Base-by-base conservation (phyloP, 2,797 vertebrate species). In the Arctocebus calabarensis region DNA sequence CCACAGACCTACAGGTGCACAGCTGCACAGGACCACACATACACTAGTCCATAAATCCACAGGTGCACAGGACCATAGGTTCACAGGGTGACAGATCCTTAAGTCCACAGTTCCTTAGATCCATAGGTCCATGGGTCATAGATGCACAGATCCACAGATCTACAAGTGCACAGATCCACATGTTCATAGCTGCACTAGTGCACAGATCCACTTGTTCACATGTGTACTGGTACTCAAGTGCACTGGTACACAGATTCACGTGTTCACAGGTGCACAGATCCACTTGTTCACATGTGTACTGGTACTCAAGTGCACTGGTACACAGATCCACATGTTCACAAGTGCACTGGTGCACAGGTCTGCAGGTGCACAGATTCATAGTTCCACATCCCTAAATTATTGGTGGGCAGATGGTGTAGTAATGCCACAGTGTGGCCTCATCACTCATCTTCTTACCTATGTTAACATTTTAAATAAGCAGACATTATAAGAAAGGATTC, bases 321-420 rank as follows among this genome's bases (percentile, higher is more conserved):
- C 5, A 62, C 61, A 62, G 9, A 29, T 29, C 27, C 25, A 62
- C 25, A 27, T 23, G 61, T 62, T 27, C 25, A 62, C 25, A 29
- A 4, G 27, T 12, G 10, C 27, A 62, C 27, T 27, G 27, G 27
- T 62, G 11, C 61, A 62, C 13, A 64, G 27, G 9, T 17, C 32
- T 16, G 7, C 32, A 66, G 32, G 9, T 13, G 34, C 68, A 70
- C 20, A 37, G 11, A n/a, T 79, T 1, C 27, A 81, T 23, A 17
- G 55, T 17, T 32, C 40, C 20, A 11, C 66, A 37, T 55, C 29
- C 29, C 14, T 45, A 7, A 25, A 27, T 13, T 3, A 4, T 2
- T 2, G 9, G 0, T 16, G 20, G 29, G 11, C 9, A 2, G 14
- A 64, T 27, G 43, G 43, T 1, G 34, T 27, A 13, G 22, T 52